Conservation (phyloP, 1,140 invertebrate species). For the Pogonus chalceus region DNA sequence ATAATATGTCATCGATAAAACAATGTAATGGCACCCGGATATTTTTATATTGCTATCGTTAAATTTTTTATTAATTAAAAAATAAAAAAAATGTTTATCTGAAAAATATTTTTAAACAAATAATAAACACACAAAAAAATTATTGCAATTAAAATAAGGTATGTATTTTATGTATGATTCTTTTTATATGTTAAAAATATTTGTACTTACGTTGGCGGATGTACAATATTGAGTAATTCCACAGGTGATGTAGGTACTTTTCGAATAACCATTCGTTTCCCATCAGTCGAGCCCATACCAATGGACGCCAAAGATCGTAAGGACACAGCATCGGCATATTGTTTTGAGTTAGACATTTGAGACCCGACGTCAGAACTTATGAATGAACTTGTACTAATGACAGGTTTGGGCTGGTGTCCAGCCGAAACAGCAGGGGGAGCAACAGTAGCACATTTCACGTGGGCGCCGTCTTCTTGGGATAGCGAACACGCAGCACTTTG, state of each 20-base stretch:
- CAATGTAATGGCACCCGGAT: no score
- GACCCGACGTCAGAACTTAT: conserved; percentile 20
- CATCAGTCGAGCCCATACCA: conserved; percentile 76
- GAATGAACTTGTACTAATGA: conserved; percentile 5
- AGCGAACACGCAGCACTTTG: not conserved
- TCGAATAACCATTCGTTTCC: conserved; percentile 70
- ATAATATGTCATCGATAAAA: no score
- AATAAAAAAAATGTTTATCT: no score
- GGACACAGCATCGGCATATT: conserved; percentile 51
- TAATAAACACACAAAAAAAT: no score
- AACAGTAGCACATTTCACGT: not conserved
- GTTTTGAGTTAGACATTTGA: conserved; percentile 18
- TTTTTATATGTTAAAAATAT: conserved; percentile 12
- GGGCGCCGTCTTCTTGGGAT: not conserved
- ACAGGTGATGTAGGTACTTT: conserved; percentile 70
- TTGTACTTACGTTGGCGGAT: conserved; percentile 72
- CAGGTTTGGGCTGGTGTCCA: not conserved
- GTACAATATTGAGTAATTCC: conserved; percentile 69
- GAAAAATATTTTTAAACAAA: no score
- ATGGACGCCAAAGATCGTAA: conserved; percentile 68
- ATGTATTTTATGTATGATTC: not conserved
- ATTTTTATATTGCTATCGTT: no score
- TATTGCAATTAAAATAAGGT: not conserved
- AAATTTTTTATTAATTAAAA: no score
- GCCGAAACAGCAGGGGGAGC: not conserved